phyloP scores from a whole-genome alignment of 2,888 invertebrate species.

The Ethmia dodecea region DNA sequence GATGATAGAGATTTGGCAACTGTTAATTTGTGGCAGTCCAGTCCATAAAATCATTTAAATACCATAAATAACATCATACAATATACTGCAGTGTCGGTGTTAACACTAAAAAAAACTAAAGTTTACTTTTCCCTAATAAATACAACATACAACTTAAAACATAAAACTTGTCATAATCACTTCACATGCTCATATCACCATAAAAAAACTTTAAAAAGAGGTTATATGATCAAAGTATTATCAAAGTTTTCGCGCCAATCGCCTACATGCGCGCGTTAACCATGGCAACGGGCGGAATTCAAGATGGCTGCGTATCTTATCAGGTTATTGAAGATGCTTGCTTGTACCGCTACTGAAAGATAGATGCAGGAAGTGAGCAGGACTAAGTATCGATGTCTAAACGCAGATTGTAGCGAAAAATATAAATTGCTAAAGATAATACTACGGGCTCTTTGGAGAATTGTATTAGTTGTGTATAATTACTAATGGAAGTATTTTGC shows the following conservation, averaged over 20 bases:
- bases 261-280: constrained; percentile 55
- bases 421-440: neutral
- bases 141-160: no score
- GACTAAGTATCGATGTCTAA: constrained; percentile 3
- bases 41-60: no score
- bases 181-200: no score
- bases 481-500: no score
- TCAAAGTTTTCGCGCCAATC: constrained; percentile 13
- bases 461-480: no score
- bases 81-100: no score
- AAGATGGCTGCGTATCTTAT: constrained; percentile 56
- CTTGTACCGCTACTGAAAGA: constrained; percentile 28
- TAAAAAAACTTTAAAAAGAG: no score
- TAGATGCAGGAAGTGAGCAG: constrained; percentile 3
- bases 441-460: neutral
- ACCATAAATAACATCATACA: no score
- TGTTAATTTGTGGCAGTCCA: no score
- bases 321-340: constrained; percentile 40
- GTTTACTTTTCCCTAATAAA: no score
- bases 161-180: neutral
- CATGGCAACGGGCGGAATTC: constrained; percentile 53
- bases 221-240: neutral
- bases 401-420: constrained; percentile 1
- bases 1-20: no score
- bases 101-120: no score